Evolutionary conservation across 2,113 vertebrate genomes (phyloP).

Genomic region (Emydocephalus ijimae): DNA sequence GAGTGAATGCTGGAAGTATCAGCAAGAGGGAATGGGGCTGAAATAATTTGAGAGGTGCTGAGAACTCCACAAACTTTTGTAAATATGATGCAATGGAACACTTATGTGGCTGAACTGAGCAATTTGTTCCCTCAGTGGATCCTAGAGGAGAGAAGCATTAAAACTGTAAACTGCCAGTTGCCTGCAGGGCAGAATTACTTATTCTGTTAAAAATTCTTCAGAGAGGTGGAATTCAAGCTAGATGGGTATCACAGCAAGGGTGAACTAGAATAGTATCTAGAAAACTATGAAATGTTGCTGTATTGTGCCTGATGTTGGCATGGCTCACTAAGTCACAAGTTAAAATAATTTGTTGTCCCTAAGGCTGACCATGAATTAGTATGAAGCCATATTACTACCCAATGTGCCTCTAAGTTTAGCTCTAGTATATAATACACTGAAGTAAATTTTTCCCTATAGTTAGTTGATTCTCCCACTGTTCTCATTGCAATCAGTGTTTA

Average conservation of each 20-base stretch:
- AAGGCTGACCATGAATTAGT: not conserved
- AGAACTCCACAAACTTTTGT: not conserved
- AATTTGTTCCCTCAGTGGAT: not conserved
- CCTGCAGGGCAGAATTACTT: not conserved
- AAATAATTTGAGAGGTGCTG: not conserved
- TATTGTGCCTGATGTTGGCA: not conserved
- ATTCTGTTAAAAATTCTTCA: not conserved
- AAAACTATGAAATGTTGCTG: not conserved
- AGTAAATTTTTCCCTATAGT: no score
- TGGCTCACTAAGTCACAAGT: not conserved
- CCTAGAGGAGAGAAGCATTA: not conserved
- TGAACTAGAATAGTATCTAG: not conserved
- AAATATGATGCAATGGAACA: slow-evolving; percentile 11
- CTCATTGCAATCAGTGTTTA: not conserved
- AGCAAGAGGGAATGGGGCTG: not conserved
- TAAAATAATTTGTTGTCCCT: not conserved
- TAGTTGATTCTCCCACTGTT: not conserved
- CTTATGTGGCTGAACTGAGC: not conserved
- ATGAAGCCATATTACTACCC: not conserved
- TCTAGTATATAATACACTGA: not conserved
- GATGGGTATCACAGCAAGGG: not conserved
- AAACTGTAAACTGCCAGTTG: not conserved
- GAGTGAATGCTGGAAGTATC: not conserved
- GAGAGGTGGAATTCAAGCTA: not conserved
- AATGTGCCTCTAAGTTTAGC: not conserved